These are phyloP conservation scores for Helicolenus hilgendorfi DNA, from an alignment of 2,797 vertebrate genomes.

Conservation along the genomic window DNA sequence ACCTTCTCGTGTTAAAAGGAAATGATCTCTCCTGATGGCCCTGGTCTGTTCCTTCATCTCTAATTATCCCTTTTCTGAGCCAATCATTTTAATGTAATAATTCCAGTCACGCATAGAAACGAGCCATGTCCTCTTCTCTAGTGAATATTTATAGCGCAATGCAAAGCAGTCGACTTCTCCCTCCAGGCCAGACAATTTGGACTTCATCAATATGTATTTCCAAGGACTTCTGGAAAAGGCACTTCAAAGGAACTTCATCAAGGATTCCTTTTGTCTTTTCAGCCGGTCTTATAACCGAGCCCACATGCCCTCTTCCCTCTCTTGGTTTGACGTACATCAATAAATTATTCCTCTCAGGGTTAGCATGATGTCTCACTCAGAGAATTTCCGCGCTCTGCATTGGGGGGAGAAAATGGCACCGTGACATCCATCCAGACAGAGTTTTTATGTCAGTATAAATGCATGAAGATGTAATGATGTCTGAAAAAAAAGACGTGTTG, in stretches of 20 bases:
- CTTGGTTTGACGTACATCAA: slow-evolving; percentile 93
- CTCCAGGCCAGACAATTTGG: slow-evolving; percentile 97
- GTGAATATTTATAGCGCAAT: slow-evolving; percentile 97
- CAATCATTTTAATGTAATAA: slow-evolving; percentile 93
- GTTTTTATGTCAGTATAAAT: slow-evolving; percentile 33
- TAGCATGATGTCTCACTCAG: slow-evolving; percentile 95
- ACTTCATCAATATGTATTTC: slow-evolving; percentile 99
- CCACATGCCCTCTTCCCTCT: slow-evolving; percentile 42
- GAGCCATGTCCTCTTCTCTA: slow-evolving; percentile 91
- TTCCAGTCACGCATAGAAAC: slow-evolving; percentile 93
- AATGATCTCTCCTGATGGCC: slow-evolving; percentile 53
- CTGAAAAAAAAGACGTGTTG: slow-evolving; percentile 11
- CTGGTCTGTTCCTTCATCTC: slow-evolving; percentile 83
- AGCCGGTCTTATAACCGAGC: slow-evolving; percentile 89
- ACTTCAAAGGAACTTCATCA: slow-evolving; percentile 99
- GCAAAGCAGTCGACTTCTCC: slow-evolving; percentile 94
- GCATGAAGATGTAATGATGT: slow-evolving; percentile 30
- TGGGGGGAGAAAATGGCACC: slow-evolving; percentile 10
- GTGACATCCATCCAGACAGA: slow-evolving; percentile 28
- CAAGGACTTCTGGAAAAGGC: slow-evolving; percentile 97
- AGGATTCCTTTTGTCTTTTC: slow-evolving; percentile 97
- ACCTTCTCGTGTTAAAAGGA: slow-evolving; percentile 19
- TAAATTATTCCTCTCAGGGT: slow-evolving; percentile 94
- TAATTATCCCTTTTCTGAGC: slow-evolving; percentile 92
- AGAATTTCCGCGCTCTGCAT: slow-evolving; percentile 77